These are phyloP conservation scores for Sebastes oblongus DNA, from an alignment of 2,797 vertebrate genomes.

Conservation along the genomic window DNA sequence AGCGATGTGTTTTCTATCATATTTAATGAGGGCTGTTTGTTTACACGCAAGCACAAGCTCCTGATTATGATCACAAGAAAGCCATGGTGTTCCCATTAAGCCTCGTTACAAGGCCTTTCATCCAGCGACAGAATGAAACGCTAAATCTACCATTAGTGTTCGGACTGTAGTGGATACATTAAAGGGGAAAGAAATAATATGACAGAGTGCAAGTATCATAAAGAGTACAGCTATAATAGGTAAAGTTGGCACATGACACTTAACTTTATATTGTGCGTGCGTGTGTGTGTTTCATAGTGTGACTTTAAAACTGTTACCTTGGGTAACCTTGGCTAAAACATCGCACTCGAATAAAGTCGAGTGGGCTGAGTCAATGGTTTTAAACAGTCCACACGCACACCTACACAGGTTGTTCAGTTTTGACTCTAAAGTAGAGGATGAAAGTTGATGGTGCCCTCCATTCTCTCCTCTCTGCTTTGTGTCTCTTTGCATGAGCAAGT, in stretches of 20 bases:
- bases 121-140: constrained; percentile 40
- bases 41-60: constrained; percentile 74
- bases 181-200: constrained; percentile 9
- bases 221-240: background rate
- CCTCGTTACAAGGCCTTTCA: constrained; percentile 70
- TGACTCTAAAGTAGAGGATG: constrained; percentile 26
- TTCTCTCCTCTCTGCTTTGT: constrained; percentile 26
- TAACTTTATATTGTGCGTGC: background rate
- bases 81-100: constrained; percentile 77
- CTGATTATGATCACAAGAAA: constrained; percentile 82
- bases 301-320: constrained; percentile 18
- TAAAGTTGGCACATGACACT: background rate
- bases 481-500: constrained; percentile 42
- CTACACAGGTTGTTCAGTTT: constrained; percentile 37
- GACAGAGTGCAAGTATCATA: background rate
- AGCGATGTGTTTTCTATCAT: constrained; percentile 64
- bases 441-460: constrained; percentile 23
- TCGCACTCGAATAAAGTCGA: constrained; percentile 26
- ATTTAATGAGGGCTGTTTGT: constrained; percentile 71
- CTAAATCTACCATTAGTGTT: constrained; percentile 34
- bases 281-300: background rate
- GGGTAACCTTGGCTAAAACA: constrained; percentile 24
- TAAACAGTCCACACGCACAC: constrained; percentile 31
- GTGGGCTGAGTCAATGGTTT: constrained; percentile 46
- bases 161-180: constrained; percentile 22